Base-by-base conservation (phyloP, 2,888 invertebrate species). In the Pegoplata infirma region DNA sequence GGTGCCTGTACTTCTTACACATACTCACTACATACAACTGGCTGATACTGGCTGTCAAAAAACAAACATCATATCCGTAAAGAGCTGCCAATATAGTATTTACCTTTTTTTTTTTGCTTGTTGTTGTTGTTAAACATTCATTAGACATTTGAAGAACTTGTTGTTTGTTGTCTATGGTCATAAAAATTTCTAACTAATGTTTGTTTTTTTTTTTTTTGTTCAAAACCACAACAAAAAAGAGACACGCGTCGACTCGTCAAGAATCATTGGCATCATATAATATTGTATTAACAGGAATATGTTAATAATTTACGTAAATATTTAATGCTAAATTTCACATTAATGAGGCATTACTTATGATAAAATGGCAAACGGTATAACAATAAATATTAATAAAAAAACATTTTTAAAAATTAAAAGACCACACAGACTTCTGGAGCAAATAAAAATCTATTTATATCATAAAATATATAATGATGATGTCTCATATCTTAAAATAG, bases 211-310 rank as follows among this genome's bases (percentile, higher is more conserved):
- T 32, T 36, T 36, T 25, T 14, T n/a, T n/a, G n/a, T n/a, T n/a
- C 3, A 16, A 67, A 66, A n/a, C n/a, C n/a, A n/a, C n/a, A n/a
- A n/a, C 2, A 25, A 25, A 25, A 19, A 17, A 56, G 36, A 46
- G 67, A 67, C 79, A 79, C 79, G 79, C 71, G 79, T 61, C 79
- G 75, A 67, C 76, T 61, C 75, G 67, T 72, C 63, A 44, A 67
- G 51, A 63, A 46, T 63, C 49, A 51, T 72, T 75, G 56, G 61
- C 63, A 67, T 36, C 19, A 40, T n/a, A 76, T 55, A 47, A 58
- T 58, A 44, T 53, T 23, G 59, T 12, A 36, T 71, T 76, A 71
- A 58, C 79, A 76, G 46, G 17, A 53, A 47, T 23, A 16, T 72
- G 79, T 75, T 71, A 79, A 76, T 72, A 56, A 16, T 55, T 71